Percentiles rank a stretch among this genome's conserved stretches.
These are phyloP conservation scores for Trinorchestia longiramus DNA, from an alignment of 1,140 invertebrate genomes.

Conservation along the genomic window DNA sequence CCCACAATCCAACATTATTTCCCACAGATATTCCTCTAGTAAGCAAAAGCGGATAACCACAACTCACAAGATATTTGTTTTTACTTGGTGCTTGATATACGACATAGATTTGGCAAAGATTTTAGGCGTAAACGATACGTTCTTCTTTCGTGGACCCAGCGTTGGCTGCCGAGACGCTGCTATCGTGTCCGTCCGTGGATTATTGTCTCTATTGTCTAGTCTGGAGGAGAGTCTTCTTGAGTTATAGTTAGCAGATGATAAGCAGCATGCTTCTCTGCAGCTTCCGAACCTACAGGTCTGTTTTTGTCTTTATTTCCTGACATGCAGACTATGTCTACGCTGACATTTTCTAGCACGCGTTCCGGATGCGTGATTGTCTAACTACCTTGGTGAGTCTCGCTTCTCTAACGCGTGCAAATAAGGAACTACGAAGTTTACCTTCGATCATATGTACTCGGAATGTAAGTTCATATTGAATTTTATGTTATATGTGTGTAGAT, in stretches of 20 bases:
- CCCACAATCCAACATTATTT: not conserved
- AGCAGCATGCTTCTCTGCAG: constrained; percentile 8
- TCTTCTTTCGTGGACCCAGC: not conserved
- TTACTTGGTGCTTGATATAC: not conserved
- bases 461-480: not conserved
- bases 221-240: constrained; percentile 41
- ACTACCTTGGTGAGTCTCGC: not conserved
- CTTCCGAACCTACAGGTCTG: not conserved
- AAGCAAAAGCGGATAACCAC: not conserved
- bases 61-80: not conserved
- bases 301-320: not conserved
- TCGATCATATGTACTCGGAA: not conserved
- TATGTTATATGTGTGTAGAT: not conserved
- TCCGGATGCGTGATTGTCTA: not conserved
- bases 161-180: not conserved
- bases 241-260: constrained; percentile 46
- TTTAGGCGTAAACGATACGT: not conserved
- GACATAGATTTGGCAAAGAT: not conserved
- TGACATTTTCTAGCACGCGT: not conserved
- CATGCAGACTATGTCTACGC: not conserved
- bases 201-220: constrained; percentile 49
- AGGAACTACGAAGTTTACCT: too few species aligned
- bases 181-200: constrained; percentile 40
- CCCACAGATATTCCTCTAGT: not conserved
- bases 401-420: not conserved